Evolutionary conservation across 1,140 invertebrate genomes (phyloP).

Genomic region (Drosophila pruinosa): DNA sequence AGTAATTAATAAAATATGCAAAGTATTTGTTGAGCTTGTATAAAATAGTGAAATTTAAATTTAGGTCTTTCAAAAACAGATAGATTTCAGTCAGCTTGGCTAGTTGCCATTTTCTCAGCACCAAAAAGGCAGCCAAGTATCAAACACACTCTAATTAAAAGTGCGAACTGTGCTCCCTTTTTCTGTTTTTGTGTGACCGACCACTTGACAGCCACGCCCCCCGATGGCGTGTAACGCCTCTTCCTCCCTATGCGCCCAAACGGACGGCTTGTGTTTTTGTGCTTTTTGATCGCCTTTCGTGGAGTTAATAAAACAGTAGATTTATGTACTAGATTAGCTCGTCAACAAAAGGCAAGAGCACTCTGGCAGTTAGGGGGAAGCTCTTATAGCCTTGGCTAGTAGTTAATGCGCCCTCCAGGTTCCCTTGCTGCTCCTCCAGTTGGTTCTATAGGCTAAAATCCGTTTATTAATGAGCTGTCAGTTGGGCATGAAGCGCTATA

Average conservation of each 20-base stretch:
- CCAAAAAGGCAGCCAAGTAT: constrained; percentile 3
- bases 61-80: background rate
- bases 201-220: constrained; percentile 17
- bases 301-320: constrained; percentile 72
- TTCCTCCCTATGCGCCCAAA: background rate
- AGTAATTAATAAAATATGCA: background rate
- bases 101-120: background rate
- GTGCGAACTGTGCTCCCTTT: constrained; percentile 33
- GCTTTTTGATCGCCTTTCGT: constrained; percentile 52
- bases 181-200: constrained; percentile 13
- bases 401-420: background rate
- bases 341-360: constrained; percentile 53
- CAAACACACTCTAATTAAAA: constrained; percentile 35
- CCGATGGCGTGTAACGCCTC: constrained; percentile 2
- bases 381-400: constrained; percentile 19
- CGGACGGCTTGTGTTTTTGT: constrained; percentile 1
- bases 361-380: background rate
- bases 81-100: background rate
- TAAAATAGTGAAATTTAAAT: background rate
- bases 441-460: constrained; percentile 55
- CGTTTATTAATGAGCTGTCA: constrained; percentile 78
- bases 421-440: background rate
- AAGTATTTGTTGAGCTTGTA: background rate
- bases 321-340: constrained; percentile 77
- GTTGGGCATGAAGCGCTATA: constrained; percentile 12